A percentile compares a stretch with the other conserved stretches of the same genome.
Evolutionary conservation across 2,888 invertebrate genomes (phyloP).

Genomic region (Rhimphoctona megacephalus): DNA sequence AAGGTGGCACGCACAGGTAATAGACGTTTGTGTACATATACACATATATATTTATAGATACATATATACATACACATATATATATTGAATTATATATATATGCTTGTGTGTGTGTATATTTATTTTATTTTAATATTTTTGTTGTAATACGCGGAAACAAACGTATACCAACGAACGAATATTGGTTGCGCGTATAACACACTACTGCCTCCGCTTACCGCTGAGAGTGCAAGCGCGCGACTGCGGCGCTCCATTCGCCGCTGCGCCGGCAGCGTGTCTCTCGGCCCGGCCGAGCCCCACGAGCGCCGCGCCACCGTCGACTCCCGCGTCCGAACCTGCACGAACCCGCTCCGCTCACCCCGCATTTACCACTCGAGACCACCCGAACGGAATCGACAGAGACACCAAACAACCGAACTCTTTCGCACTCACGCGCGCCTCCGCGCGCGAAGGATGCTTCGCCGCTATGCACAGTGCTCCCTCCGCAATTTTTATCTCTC

Average conservation of each 20-base stretch:
- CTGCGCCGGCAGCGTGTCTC: constrained; percentile 79
- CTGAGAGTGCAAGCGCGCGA: constrained; percentile 83
- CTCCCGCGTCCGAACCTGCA: constrained; percentile 66
- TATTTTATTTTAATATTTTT: constrained; percentile 29
- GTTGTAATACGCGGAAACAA: constrained; percentile 64
- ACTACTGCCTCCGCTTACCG: constrained; percentile 78
- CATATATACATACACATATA: not conserved
- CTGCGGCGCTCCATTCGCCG: constrained; percentile 78
- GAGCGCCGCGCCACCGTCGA: constrained; percentile 75
- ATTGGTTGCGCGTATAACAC: constrained; percentile 62
- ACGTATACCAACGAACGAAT: constrained; percentile 63
- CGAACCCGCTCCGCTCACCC: constrained; percentile 50
- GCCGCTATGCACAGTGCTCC: constrained; percentile 6
- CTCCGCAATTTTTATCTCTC: not conserved
- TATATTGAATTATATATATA: constrained; percentile 13
- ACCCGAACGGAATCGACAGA: not conserved
- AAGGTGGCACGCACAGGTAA: constrained; percentile 44
- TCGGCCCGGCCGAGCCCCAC: constrained; percentile 69
- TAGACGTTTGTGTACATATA: constrained; percentile 12
- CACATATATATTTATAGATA: constrained; percentile 19
- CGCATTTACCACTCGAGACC: constrained; percentile 44
- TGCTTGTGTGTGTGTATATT: constrained; percentile 28
- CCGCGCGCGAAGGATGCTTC: constrained; percentile 1
- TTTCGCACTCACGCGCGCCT: not conserved
- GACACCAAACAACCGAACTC: not conserved